Conservation (phyloP, 2,797 vertebrate genomes). For the Crocodylus rhombifer region DNA sequence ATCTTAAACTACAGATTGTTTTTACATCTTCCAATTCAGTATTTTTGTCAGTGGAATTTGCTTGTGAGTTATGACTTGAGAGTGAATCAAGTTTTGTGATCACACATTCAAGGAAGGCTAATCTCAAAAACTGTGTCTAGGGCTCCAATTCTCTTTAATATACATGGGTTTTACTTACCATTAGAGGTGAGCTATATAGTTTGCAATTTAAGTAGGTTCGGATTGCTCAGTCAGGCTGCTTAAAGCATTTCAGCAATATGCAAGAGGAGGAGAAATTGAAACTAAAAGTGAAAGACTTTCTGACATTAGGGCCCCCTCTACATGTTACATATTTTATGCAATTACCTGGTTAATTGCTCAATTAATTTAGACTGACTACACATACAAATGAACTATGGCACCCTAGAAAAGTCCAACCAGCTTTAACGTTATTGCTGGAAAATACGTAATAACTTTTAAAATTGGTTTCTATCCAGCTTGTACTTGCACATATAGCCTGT, state of each 20-base stretch:
- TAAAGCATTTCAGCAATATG: slow-evolving; percentile 20
- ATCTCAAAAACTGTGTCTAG: slow-evolving; percentile 20
- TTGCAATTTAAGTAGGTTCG: slow-evolving; percentile 45
- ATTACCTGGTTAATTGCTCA: too few relatives aligned
- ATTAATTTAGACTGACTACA: too few relatives aligned
- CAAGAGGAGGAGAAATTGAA: slow-evolving; percentile 3
- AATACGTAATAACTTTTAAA: too few relatives aligned
- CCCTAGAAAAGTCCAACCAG: too few relatives aligned
- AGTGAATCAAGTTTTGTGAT: background rate
- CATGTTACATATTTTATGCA: too few relatives aligned
- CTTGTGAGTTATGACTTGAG: background rate
- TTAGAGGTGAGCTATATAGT: slow-evolving; percentile 26
- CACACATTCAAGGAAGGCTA: rapidly evolving
- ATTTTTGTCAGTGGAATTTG: background rate
- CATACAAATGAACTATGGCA: too few relatives aligned
- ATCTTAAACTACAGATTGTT: background rate
- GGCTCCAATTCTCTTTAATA: background rate
- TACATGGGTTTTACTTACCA: background rate
- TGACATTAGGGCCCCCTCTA: background rate
- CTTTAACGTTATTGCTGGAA: too few relatives aligned
- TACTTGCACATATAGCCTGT: too few relatives aligned
- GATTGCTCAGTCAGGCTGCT: slow-evolving; percentile 7
- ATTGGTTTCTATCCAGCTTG: too few relatives aligned
- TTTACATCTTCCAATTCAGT: background rate
- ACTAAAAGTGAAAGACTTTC: background rate